These are phyloP conservation scores for Latrodectus elegans DNA, from an alignment of 2,888 invertebrate species.

Conservation along the genomic window DNA sequence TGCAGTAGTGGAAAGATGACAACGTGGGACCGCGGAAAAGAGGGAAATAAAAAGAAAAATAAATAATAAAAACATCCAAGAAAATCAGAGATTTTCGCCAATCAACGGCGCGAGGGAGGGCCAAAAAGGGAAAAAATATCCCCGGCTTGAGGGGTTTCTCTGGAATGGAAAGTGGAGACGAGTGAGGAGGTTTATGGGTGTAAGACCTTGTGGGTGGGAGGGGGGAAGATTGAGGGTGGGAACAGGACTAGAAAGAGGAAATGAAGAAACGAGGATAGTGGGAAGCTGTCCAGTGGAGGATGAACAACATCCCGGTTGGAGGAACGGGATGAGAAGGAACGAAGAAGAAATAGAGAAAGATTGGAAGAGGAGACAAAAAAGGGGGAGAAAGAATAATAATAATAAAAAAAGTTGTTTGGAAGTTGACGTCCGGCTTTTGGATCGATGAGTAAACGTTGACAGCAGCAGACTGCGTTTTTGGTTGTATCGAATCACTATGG, in stretches of 20 bases:
- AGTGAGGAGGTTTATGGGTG: constrained; percentile 20
- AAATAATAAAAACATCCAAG: constrained; percentile 62
- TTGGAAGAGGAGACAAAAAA: constrained; percentile 48
- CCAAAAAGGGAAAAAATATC: constrained; percentile 27
- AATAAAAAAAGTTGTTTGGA: constrained; percentile 55
- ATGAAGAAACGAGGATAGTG: constrained; percentile 64
- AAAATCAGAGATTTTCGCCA: constrained; percentile 69
- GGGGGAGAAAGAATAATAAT: neutral
- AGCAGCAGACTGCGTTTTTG: constrained; percentile 47
- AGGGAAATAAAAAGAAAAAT: constrained; percentile 25
- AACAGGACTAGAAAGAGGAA: constrained; percentile 49
- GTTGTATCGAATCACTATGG: constrained; percentile 44
- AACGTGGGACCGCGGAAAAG: constrained; percentile 51
- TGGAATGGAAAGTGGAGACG: constrained; percentile 25
- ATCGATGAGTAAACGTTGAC: constrained; percentile 63
- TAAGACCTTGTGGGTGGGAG: constrained; percentile 1
- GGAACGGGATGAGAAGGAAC: constrained; percentile 48
- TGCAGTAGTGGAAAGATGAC: constrained; percentile 60
- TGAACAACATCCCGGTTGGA: constrained; percentile 53
- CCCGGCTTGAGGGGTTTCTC: constrained; percentile 25
- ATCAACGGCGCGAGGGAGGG: constrained; percentile 61
- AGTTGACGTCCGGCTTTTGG: constrained; percentile 65
- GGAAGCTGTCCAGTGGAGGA: constrained; percentile 65
- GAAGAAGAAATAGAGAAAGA: constrained; percentile 67
- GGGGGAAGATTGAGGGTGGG: constrained; percentile 49